Base-by-base conservation (phyloP, 2,888 invertebrate species). In the Drosophila neutralis region DNA sequence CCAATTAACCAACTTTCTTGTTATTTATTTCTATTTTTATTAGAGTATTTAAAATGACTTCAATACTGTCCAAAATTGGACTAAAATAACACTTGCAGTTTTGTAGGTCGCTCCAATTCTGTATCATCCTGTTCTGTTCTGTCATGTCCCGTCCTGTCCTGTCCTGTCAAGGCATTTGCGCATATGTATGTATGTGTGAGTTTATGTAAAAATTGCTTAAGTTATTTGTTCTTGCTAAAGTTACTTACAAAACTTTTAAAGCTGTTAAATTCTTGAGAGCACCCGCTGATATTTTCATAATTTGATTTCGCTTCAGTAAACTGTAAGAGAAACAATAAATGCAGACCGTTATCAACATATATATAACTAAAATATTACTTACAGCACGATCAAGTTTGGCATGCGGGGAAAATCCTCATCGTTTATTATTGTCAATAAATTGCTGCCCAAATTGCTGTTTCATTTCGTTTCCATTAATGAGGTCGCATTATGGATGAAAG, bases 181-280 rank as follows among this genome's bases (percentile, higher is more conserved):
- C 24, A 15, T 45, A 45, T 24, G 45, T 35, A 36, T 61, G 36
- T 63, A n/a, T 69, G 38, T 40, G 52, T 53, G 42, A 60, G 35
- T 33, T 18, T 49, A 57, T 45, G 21, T 21, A 24, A 45, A 24
- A 76, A 79, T 65, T 73, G 70, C 76, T 82, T 71, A 76, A 79
- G 82, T 72, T 76, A 78, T 80, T 76, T 74, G 60, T 70, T 74
- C 51, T 69, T 75, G 52, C 27, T 58, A 11, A 33, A 42, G 64
- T 63, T 94, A 97, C 98, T 97, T 94, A 98, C 98, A 98, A 93
- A 85, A 97, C 95, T 93, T 95, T 95, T 77, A 98, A 94, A 81
- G 95, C 95, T 71, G 96, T 95, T 87, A 98, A 94, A 93, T 96
- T 96, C 84, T 94, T 93, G 93, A 98, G 98, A 67, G 97, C 97